Base-by-base conservation (phyloP, 2,113 vertebrate species). In the Trichechus manatus region DNA sequence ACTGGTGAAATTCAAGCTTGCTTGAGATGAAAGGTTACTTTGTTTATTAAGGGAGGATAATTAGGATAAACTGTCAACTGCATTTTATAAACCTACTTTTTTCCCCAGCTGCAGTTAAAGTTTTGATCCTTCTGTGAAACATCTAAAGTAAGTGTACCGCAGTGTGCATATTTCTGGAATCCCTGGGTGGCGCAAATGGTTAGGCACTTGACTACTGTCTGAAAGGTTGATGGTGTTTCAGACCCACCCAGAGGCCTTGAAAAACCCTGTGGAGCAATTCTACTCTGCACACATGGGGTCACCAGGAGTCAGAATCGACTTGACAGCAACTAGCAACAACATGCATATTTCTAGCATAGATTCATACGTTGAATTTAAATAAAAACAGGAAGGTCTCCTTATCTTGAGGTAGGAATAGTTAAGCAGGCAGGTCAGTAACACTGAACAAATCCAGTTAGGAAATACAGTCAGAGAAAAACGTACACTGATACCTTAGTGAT, bases 11-110 rank as follows among this genome's bases (percentile, higher is more conserved):
- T 91, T 78, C 42, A 82, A 68, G 29, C 14, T 93, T 81, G 64
- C 87, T 89, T 89, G 91, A 92, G 80, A 84, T 87, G 36, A 95
- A 92, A 96, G 44, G n/a, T 72, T 72, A 85, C 61, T 96, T 89
- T 87, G 64, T 59, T 89, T 96, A 64, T 90, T 75, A 77, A 44
- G 29, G 87, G 25, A 94, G 23, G 39, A 66, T 82, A 50, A 29
- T 94, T 87, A 95, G 31, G 29, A 92, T 72, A 66, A n/a, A 90
- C 1, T 82, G n/a, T 50, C 36, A 61, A 29, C 61, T 86, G 3
- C 10, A n/a, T 93, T 94, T 63, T 74, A n/a, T 93, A 66, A 94
- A 91, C 31, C 11, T 39, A 4, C 50, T 33, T 87, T 25, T 44
- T 75, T 81, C 87, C 56, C 20, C 13, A 74, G 29, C 25, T 82